Evolutionary conservation across 2,113 vertebrate species (phyloP), one percentile per base, ranked within the genome.

Genomic region (Arenaria interpres): DNA sequence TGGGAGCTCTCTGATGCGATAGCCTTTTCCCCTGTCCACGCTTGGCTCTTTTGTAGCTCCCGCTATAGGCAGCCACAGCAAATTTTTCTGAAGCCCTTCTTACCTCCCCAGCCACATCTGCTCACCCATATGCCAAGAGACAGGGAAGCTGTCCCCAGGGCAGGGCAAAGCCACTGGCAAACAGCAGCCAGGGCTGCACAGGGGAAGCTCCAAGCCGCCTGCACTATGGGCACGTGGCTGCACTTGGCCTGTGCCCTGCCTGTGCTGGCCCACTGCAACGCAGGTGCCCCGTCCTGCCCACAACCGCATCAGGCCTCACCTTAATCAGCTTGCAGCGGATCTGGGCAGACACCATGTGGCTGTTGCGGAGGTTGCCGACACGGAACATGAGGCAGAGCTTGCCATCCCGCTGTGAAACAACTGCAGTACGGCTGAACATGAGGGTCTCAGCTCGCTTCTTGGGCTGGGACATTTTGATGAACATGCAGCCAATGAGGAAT

Each of bases 391-490:
- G 98, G 94, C 99, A 99, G 72, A 99, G 96, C 96, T 98, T 98
- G 25, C 99, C 99, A 94, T 99, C 99, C 91, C 99, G 98, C 96
- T 98, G 98, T 4, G 99, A 99, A 80, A 99, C 97, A 14, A 99
- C 99, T 0, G 99, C 98, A 12, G 98, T 98, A 45, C 97, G 98
- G 97, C 99, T 99, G 91, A 99, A 99, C 98, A 99, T 98, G 43
- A 99, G 98, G 45, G 99, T 99, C 98, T 99, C 98, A 0, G 99
- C 99, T 88, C 99, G 98, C 96, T 99, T 99, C 97, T 99, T 99
- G 32, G 99, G 99, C 97, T 99, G 99, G 73, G 99, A 99, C 99
- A 99, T 99, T 97, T 99, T 99, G 93, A 99, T 99, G 96, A 99
- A 99, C 99, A 99, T 99, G 97, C 99, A 99, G 57, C 99, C 99